phyloP scores from a whole-genome alignment of 2,797 vertebrate species.

The Sitta carolinensis region DNA sequence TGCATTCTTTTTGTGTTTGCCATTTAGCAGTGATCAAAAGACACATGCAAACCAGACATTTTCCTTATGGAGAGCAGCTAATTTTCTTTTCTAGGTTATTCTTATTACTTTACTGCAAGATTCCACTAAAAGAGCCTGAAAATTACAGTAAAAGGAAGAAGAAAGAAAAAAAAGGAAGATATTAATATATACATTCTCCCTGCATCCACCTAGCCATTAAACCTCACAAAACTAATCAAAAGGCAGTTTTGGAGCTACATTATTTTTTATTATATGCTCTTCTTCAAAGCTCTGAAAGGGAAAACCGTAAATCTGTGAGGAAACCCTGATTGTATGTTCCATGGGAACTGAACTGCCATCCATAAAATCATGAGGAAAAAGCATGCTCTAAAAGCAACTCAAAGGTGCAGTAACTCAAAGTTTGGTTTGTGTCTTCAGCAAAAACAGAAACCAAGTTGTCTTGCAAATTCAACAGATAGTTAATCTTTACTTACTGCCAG shows the following conservation, averaged over 20 bases:
- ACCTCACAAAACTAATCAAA: not conserved
- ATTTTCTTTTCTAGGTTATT: not conserved
- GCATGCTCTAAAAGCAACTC: not conserved
- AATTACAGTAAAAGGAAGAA: not conserved
- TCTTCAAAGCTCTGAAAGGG: not conserved
- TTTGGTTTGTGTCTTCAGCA: not conserved
- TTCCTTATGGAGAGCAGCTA: not conserved
- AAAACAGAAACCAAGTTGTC: not conserved
- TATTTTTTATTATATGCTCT: not conserved
- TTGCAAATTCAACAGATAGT: not conserved
- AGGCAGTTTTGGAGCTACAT: not conserved
- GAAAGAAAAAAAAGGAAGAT: not conserved
- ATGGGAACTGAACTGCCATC: not conserved
- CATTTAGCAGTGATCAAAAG: not conserved
- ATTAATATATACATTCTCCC: not conserved
- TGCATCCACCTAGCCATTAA: not conserved
- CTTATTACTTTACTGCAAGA: not conserved
- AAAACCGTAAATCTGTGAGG: not conserved
- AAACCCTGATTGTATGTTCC: not conserved
- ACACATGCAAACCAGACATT: not conserved
- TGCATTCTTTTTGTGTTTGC: not conserved
- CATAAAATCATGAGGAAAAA: not conserved
- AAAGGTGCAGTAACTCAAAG: not conserved
- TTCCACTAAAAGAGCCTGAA: not conserved
- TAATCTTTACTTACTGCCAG: slow-evolving; percentile 76